Evolutionary conservation across 2,888 invertebrate genomes (phyloP), one percentile per base, ranked within the genome.

Genomic region (Carabus problematicus): DNA sequence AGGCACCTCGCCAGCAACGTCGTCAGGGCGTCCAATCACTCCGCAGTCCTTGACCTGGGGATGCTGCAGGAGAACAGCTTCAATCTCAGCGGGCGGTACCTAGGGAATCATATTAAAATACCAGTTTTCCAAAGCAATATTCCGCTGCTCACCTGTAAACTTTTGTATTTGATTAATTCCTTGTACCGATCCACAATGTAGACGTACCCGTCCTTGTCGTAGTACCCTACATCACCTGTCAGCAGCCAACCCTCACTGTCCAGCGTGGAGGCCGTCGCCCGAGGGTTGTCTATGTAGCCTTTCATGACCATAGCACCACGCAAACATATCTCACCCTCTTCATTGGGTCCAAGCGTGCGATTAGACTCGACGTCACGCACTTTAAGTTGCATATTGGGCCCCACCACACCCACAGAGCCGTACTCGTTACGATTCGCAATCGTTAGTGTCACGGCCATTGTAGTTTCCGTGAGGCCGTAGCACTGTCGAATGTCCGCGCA

Each of bases 81-180:
- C 96, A 45, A 97, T 81, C 82, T 96, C 95, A 0, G 95, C 94
- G 1, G 95, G 95, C 0, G 95, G 91, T 45, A 88, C 89, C 88
- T 90, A 76, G 0, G 74, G 71, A 16, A 40, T n/a, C n/a, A n/a
- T n/a, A n/a, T n/a, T n/a, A n/a, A n/a, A n/a, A n/a, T 55, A 45
- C n/a, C 63, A 61, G 19, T 19, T 3, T 3, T 12, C 12, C 11
- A 6, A 43, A 11, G 12, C 11, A n/a, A n/a, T 43, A 43, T 3
- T 43, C 7, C 12, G 0, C 11, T 7, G 1, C 42, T 68, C 73
- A 93, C 92, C 86, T 93, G 90, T 76, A 89, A 91, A 47, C 91
- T 94, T 80, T 95, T 95, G 77, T 93, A 94, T 80, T 96, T 96
- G 76, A 96, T 95, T 29, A 96, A 87, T 78, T 95, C 95, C 79